Conservation (phyloP, 1,140 invertebrate genomes). For the Lerema accius region DNA sequence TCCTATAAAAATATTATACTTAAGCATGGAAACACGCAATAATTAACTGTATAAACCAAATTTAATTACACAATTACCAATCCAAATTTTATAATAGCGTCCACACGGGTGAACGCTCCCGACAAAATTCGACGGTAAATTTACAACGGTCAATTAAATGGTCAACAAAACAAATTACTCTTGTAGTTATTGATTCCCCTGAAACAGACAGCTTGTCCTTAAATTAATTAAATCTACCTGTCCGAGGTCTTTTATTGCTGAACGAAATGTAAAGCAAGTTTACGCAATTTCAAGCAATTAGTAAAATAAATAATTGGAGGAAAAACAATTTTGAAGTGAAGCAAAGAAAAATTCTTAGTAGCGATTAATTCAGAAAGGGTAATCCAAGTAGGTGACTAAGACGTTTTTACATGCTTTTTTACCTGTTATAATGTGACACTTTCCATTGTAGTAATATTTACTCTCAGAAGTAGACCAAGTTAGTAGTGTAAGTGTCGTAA, state of each 20-base stretch:
- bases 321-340: conserved; percentile 15
- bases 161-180: conserved; percentile 13
- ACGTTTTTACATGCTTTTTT: too few species aligned
- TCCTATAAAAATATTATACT: not conserved
- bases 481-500: too few species aligned
- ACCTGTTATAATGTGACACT: too few species aligned
- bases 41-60: conserved; percentile 1
- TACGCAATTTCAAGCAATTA: conserved; percentile 21
- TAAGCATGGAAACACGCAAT: not conserved
- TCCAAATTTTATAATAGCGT: conserved; percentile 6
- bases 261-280: conserved; percentile 8
- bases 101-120: not conserved
- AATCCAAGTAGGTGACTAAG: too few species aligned
- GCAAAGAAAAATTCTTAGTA: too few species aligned
- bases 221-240: conserved; percentile 11
- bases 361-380: too few species aligned
- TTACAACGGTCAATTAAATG: conserved; percentile 16
- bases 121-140: conserved; percentile 8
- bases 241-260: conserved; percentile 7
- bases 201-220: not conserved
- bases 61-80: conserved; percentile 8
- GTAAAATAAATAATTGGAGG: conserved; percentile 12
- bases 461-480: too few species aligned
- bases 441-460: too few species aligned
- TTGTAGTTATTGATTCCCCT: conserved; percentile 7